A percentile compares a stretch with the other conserved stretches of the same genome.
Evolutionary conservation across 2,113 vertebrate genomes (phyloP).

Genomic region (Ptilonorhynchus violaceus): DNA sequence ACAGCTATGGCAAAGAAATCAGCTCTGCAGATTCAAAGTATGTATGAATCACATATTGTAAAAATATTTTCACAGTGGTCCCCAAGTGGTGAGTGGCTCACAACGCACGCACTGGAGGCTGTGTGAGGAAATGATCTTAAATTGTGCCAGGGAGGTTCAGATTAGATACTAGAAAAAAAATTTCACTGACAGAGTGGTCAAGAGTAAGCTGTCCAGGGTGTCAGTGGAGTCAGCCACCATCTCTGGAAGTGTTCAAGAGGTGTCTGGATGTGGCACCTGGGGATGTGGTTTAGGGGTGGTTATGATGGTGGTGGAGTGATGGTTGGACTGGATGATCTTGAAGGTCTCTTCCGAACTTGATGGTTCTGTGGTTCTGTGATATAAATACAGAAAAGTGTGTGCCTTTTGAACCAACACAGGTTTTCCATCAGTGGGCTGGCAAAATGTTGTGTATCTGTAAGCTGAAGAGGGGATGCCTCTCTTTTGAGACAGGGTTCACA

Average conservation of each 20-base stretch:
- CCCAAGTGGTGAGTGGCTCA: neutral
- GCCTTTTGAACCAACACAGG: neutral
- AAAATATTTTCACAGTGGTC: neutral
- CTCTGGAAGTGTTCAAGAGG: neutral
- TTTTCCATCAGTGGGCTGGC: neutral
- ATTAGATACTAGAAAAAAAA: neutral
- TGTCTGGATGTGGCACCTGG: neutral
- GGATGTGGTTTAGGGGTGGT: neutral
- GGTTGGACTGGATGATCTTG: neutral
- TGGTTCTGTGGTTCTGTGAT: neutral
- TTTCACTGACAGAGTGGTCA: neutral
- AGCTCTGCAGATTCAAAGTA: neutral
- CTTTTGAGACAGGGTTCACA: neutral
- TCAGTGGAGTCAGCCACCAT: neutral
- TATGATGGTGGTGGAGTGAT: neutral
- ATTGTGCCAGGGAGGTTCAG: neutral
- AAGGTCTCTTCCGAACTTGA: neutral
- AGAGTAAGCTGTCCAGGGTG: neutral
- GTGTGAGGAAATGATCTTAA: neutral
- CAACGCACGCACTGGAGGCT: neutral
- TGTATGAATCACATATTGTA: neutral
- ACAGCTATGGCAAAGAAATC: neutral
- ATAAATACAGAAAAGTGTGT: neutral
- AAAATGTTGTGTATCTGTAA: neutral
- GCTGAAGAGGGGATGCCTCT: neutral